Conservation (phyloP, 2,888 invertebrate genomes). For the Fissipunctia ypsillon region DNA sequence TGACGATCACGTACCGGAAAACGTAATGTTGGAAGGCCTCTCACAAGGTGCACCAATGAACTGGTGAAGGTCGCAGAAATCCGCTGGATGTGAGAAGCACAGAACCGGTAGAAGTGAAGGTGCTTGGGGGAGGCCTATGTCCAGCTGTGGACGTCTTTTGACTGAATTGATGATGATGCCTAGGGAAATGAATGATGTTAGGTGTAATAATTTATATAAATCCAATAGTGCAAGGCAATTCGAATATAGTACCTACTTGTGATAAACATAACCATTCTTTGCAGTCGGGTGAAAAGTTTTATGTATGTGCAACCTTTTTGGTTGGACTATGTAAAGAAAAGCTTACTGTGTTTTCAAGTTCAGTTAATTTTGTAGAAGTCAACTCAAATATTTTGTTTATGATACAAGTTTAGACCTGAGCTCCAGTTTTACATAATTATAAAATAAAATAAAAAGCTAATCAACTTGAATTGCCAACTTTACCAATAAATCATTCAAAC, state of each 20-base stretch:
- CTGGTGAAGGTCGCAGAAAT: too few species aligned
- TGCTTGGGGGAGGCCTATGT: too few species aligned
- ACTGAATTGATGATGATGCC: too few species aligned
- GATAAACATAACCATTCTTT: background rate
- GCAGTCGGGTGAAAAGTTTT: background rate
- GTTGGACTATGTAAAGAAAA: background rate
- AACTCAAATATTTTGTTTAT: background rate
- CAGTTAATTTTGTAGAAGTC: background rate
- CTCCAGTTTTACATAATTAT: background rate
- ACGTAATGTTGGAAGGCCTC: too few species aligned
- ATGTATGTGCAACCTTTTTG: background rate
- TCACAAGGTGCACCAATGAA: too few species aligned
- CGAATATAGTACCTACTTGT: too few species aligned
- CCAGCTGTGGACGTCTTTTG: too few species aligned
- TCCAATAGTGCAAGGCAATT: background rate
- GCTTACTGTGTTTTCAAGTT: background rate
- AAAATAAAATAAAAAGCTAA: background rate
- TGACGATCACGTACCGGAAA: too few species aligned
- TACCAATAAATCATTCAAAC: constrained; percentile 15
- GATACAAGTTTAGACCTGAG: too few species aligned
- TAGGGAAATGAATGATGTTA: too few species aligned
- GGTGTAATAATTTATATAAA: background rate
- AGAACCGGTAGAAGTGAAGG: too few species aligned
- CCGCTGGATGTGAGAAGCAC: too few species aligned
- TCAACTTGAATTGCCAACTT: background rate